Conservation (phyloP, 2,888 invertebrate species). For the Podabrus alpinus region DNA sequence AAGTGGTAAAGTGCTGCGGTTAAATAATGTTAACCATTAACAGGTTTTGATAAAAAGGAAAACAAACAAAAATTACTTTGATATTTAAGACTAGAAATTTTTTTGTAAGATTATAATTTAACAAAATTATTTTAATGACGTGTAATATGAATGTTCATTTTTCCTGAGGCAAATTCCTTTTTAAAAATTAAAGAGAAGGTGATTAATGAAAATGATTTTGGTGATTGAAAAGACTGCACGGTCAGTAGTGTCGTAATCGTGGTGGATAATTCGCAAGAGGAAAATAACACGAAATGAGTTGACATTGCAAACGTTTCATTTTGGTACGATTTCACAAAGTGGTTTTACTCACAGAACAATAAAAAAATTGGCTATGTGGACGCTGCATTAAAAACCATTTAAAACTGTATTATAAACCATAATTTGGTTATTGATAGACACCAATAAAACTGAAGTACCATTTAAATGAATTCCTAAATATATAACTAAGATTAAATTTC, state of each 20-base stretch:
- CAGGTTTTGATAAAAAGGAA: background rate
- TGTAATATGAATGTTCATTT: background rate
- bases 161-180: background rate
- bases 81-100: background rate
- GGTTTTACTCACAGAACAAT: background rate
- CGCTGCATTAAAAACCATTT: too few species aligned
- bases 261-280: background rate
- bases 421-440: too few species aligned
- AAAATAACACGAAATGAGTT: background rate
- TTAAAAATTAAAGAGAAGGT: background rate
- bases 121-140: background rate
- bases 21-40: background rate
- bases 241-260: background rate
- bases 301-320: background rate
- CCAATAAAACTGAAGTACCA: too few species aligned
- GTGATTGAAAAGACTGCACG: background rate
- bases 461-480: too few species aligned
- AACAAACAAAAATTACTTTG: background rate
- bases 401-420: too few species aligned
- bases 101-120: too few species aligned
- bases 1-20: background rate
- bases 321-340: background rate
- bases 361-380: background rate
- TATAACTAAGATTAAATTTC: too few species aligned
- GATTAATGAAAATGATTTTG: background rate